Evolutionary conservation across 2,888 invertebrate genomes (phyloP).

Genomic region (Aphidoletes aphidimyza): DNA sequence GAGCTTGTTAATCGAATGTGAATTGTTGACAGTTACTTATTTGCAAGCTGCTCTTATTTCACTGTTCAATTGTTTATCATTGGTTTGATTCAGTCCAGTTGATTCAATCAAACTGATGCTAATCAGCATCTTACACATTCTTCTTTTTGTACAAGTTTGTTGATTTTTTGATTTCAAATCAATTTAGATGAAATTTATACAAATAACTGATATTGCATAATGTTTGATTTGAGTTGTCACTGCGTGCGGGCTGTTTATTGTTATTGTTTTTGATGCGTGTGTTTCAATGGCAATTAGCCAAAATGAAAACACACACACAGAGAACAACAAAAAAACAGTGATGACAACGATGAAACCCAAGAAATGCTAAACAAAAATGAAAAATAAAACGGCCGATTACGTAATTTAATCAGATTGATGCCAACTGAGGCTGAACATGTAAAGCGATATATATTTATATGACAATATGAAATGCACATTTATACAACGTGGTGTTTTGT

Average conservation of each 20-base stretch:
- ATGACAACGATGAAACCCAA: slow-evolving; percentile 39
- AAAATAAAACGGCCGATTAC: too few species aligned
- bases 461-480: background rate
- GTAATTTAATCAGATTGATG: slow-evolving; percentile 15
- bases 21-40: background rate
- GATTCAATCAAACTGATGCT: too few species aligned
- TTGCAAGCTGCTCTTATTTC: too few species aligned
- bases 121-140: too few species aligned
- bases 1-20: background rate
- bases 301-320: too few species aligned
- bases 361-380: background rate
- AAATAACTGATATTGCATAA: too few species aligned
- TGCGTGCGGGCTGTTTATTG: background rate
- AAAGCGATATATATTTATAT: slow-evolving; percentile 1
- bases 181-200: too few species aligned
- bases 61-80: background rate
- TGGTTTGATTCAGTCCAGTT: too few species aligned
- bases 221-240: background rate
- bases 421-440: slow-evolving; percentile 17
- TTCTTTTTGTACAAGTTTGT: too few species aligned
- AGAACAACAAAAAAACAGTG: background rate
- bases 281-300: slow-evolving; percentile 41
- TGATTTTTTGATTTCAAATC: too few species aligned
- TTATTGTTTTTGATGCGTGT: background rate
- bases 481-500: too few species aligned